A percentile compares a stretch with the other conserved stretches of the same genome.
Conservation (phyloP, 92 coral and sea anemone genomes). For the Heteractis magnifica region DNA sequence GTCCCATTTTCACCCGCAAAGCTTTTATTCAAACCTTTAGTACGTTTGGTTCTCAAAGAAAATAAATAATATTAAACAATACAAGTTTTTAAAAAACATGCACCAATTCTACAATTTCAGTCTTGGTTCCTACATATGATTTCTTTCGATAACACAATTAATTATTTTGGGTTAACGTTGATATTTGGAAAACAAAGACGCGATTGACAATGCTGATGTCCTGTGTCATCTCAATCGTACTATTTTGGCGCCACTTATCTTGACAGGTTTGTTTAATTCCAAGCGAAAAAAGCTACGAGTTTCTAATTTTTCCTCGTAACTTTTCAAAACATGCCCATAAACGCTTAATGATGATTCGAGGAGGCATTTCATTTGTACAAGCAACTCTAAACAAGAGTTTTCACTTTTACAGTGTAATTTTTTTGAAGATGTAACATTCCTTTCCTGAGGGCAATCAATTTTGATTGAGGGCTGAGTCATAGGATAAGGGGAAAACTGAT, state of each 20-base stretch:
- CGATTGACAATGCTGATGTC: neutral
- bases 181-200: neutral
- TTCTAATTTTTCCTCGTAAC: neutral
- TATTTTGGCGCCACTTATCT: neutral
- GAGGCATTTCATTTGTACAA: slow-evolving; percentile 2
- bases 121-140: no score
- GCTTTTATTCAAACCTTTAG: neutral
- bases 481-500: neutral
- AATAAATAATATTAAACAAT: no score
- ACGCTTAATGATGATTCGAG: slow-evolving; percentile 1
- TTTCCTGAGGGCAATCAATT: slow-evolving; percentile 8
- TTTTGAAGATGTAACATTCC: neutral
- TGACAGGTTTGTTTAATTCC: neutral
- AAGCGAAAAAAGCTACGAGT: neutral
- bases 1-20: neutral
- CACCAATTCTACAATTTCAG: no score
- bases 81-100: no score
- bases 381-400: slow-evolving; percentile 1
- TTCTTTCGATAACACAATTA: no score
- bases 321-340: neutral
- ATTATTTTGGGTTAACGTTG: neutral
- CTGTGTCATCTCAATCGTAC: neutral
- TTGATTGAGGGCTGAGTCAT: neutral
- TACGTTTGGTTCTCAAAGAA: neutral
- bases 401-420: neutral